Conservation (phyloP, 1,140 invertebrate species). For the Venturia canescens region DNA sequence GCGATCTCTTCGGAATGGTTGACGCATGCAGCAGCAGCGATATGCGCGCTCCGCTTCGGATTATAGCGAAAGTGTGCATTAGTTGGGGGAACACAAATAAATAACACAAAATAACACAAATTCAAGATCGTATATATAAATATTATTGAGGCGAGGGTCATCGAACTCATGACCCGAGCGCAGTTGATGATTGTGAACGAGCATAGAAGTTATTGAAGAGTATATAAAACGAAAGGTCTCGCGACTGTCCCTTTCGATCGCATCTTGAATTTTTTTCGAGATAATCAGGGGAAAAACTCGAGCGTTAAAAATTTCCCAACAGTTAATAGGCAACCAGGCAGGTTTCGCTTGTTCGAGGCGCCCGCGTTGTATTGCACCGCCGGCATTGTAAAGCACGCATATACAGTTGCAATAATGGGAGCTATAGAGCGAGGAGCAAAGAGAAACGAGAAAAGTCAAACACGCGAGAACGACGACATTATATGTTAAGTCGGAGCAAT, state of each 20-base stretch:
- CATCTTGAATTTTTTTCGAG: background rate
- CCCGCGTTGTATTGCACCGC: no score
- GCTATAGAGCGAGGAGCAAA: background rate
- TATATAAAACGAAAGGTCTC: background rate
- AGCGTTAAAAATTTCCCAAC: slow-evolving; percentile 48
- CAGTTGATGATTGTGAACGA: slow-evolving; percentile 18
- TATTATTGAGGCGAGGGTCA: background rate
- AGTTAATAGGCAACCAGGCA: no score
- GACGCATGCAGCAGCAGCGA: no score
- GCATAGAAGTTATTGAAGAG: background rate
- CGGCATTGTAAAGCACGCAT: background rate
- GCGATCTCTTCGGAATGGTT: no score
- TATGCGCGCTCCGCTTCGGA: no score
- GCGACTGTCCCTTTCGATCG: slow-evolving; percentile 40
- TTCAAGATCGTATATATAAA: no score
- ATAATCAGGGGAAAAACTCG: slow-evolving; percentile 24
- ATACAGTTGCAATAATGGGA: slow-evolving; percentile 9
- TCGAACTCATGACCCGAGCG: slow-evolving; percentile 27
- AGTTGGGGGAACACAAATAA: background rate
- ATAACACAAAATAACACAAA: background rate
- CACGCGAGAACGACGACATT: slow-evolving; percentile 48
- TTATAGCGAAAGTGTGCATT: background rate
- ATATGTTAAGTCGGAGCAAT: slow-evolving; percentile 53
- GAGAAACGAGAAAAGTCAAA: slow-evolving; percentile 1
- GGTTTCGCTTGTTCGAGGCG: slow-evolving; percentile 33